A percentile compares a stretch with the other conserved stretches of the same genome.
phyloP scores from a whole-genome alignment of 2,113 vertebrate genomes.

The Proterorhinus semilunaris region DNA sequence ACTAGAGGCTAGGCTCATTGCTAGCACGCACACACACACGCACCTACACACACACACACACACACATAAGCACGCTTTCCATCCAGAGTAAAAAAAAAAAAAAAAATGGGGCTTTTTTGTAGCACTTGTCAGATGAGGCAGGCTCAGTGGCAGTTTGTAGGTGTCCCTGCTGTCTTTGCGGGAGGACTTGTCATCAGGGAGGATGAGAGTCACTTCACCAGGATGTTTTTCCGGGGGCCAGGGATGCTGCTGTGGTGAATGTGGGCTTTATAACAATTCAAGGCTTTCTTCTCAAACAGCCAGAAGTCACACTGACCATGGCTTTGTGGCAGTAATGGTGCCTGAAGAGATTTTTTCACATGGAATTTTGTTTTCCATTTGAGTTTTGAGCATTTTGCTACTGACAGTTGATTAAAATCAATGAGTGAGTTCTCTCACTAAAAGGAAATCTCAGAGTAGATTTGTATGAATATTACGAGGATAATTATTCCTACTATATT shows the following conservation, averaged over 20 bases:
- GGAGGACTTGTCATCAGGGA: slow-evolving; percentile 40
- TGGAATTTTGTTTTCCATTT: not conserved
- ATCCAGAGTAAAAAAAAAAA: slow-evolving; percentile 16
- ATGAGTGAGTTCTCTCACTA: no score
- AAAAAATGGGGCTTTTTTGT: not conserved
- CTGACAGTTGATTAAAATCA: no score
- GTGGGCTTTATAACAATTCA: slow-evolving; percentile 63
- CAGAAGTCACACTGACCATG: slow-evolving; percentile 50
- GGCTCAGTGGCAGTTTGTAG: slow-evolving; percentile 27
- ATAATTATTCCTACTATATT: no score
- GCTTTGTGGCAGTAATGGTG: slow-evolving; percentile 39
- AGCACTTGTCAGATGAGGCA: slow-evolving; percentile 35
- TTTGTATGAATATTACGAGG: no score
- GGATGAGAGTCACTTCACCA: slow-evolving; percentile 24
- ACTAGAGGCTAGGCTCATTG: slow-evolving; percentile 45
- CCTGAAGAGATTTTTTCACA: slow-evolving; percentile 8
- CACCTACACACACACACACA: not conserved
- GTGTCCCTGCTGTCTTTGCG: slow-evolving; percentile 45
- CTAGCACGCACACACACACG: slow-evolving; percentile 11
- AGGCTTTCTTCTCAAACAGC: slow-evolving; percentile 49
- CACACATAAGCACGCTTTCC: slow-evolving; percentile 1
- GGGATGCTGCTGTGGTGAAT: slow-evolving; percentile 34
- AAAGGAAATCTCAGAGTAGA: no score
- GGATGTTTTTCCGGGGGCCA: slow-evolving; percentile 33
- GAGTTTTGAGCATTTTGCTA: not conserved